Base-by-base conservation (phyloP, 2,113 vertebrate genomes). In the Takifugu bimaculatus region DNA sequence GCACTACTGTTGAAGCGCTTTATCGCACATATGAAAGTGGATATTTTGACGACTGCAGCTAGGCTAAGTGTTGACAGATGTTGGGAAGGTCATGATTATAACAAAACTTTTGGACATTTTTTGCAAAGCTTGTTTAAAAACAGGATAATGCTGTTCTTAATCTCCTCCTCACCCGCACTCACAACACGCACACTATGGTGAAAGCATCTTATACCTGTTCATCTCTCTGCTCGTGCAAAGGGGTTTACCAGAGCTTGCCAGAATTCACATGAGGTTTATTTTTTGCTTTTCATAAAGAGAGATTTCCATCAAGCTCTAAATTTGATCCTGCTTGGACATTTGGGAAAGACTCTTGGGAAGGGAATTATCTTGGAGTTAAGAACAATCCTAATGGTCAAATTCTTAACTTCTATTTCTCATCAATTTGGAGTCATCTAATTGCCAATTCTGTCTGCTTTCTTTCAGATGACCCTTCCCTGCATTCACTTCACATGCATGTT, bases 401-500 rank as follows among this genome's bases (percentile, higher is more conserved):
- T 54, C 13, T 71, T 60, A 69, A 26, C 32, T 27, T 42, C 43
- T 57, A 26, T 15, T n/a, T 49, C 47, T 1, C 42, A 54, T 72
- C 14, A 14, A 45, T 32, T 29, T 44, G 28, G 6, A 43, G 44
- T 47, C 44, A 35, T 75, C 65, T 72, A 70, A 85, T 58, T 54
- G 9, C 32, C 32, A 14, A 25, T 66, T 79, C 29, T 82, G 27
- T 83, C 54, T 77, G 29, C 10, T 85, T 72, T 83, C 62, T 48
- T 48, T 61, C 86, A 87, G 85, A 80, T 75, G 85, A 82, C 82
- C 80, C 82, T 78, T 83, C 75, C 88, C 92, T 81, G 68, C 74
- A 89, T 84, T 89, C 85, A 78, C 75, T 91, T 88, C 89, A 90
- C 91, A 91, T 90, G 73, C 85, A 89, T 88, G 84, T 87, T 90